These are phyloP conservation scores for Spicauda simplicius DNA, from an alignment of 2,888 invertebrate species.

Conservation along the genomic window DNA sequence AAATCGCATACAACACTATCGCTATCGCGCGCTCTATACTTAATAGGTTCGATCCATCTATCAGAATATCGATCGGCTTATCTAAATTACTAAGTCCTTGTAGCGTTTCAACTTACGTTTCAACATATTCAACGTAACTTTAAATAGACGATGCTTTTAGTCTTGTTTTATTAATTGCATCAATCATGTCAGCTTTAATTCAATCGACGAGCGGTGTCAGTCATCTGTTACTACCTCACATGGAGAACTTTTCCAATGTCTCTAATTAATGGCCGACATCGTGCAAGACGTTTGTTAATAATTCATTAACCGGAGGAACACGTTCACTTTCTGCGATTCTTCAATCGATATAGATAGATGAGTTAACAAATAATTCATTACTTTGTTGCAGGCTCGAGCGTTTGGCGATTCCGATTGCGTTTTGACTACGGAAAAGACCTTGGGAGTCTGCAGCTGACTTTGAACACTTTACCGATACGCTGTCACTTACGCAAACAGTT, in stretches of 20 bases:
- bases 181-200: constrained; percentile 18
- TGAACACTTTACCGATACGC: constrained; percentile 45
- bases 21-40: constrained; percentile 50
- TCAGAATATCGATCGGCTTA: constrained; percentile 61
- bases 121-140: constrained; percentile 52
- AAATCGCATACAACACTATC: constrained; percentile 27
- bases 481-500: constrained; percentile 58
- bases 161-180: constrained; percentile 12
- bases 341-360: constrained; percentile 34
- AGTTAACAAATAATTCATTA: constrained; percentile 38
- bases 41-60: constrained; percentile 65
- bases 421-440: constrained; percentile 53
- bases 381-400: constrained; percentile 68
- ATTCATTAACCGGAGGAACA: constrained; percentile 38
- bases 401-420: constrained; percentile 56
- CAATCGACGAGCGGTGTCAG: constrained; percentile 13
- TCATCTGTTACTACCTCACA: constrained; percentile 4
- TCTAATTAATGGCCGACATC: constrained; percentile 29
- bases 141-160: constrained; percentile 9
- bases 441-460: constrained; percentile 55
- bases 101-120: constrained; percentile 47
- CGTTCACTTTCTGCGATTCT: constrained; percentile 36
- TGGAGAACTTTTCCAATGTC: constrained; percentile 21
- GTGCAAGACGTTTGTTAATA: constrained; percentile 36
- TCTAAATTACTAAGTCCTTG: constrained; percentile 68